Evolutionary conservation across 30 jellyfish, hydroid and myxozoan species (phyloP).

Genomic region (Hydractinia echinata): DNA sequence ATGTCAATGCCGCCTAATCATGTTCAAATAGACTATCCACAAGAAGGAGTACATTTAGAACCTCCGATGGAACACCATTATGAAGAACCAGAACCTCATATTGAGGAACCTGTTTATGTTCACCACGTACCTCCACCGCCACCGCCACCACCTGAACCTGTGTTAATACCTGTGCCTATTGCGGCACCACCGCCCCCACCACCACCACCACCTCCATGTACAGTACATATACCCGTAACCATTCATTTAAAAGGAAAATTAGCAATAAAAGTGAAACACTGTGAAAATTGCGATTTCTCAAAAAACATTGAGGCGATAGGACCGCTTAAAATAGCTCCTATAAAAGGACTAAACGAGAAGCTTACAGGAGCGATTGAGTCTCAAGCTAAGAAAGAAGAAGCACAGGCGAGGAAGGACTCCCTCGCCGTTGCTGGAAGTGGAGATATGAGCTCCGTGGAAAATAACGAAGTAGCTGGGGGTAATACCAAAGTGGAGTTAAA

Average conservation of each 20-base stretch:
- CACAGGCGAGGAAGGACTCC: neutral
- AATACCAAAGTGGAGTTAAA: neutral
- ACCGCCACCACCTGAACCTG: slow-evolving; percentile 61
- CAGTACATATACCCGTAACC: slow-evolving; percentile 94
- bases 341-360: slow-evolving; percentile 5
- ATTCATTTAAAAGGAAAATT: slow-evolving; percentile 91
- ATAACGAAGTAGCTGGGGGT: neutral
- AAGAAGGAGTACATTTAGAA: slow-evolving; percentile 53
- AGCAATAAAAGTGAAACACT: slow-evolving; percentile 88
- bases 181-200: slow-evolving; percentile 96
- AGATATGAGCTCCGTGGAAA: neutral
- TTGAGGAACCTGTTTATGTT: slow-evolving; percentile 62
- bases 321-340: slow-evolving; percentile 57
- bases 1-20: slow-evolving; percentile 44
- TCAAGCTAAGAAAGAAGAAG: neutral
- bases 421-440: too few species aligned
- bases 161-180: slow-evolving; percentile 72
- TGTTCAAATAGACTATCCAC: slow-evolving; percentile 53
- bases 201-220: slow-evolving; percentile 98
- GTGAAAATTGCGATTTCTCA: slow-evolving; percentile 73
- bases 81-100: slow-evolving; percentile 41
- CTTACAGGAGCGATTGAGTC: slow-evolving; percentile 14
- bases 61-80: slow-evolving; percentile 32
- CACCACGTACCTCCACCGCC: slow-evolving; percentile 84
- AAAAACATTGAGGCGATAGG: slow-evolving; percentile 94